Conservation (phyloP, 2,797 vertebrate genomes). For the Molossus alvarezi region DNA sequence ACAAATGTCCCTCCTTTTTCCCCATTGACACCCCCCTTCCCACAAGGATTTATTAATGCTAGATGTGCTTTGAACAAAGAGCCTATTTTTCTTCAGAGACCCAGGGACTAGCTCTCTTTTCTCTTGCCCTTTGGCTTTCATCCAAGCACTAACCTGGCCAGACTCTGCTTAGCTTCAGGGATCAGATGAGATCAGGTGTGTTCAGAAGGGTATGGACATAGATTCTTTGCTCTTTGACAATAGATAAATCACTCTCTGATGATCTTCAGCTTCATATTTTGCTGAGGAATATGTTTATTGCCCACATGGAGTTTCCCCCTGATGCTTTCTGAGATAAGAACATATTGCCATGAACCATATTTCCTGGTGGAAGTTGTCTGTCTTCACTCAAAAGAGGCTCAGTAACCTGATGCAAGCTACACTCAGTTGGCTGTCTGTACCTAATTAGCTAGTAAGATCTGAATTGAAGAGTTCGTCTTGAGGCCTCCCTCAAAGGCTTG, state of each 20-base stretch:
- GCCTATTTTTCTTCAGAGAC: background rate
- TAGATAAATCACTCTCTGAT: background rate
- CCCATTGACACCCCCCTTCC: too few species aligned
- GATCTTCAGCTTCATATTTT: background rate
- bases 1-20: too few species aligned
- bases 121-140: background rate
- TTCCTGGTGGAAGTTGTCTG: background rate
- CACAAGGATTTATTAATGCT: background rate
- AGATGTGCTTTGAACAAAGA: slow-evolving; percentile 10
- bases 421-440: slow-evolving; percentile 23
- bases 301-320: background rate
- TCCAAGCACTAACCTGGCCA: background rate
- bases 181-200: background rate
- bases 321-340: slow-evolving; percentile 38
- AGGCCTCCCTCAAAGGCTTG: slow-evolving; percentile 8
- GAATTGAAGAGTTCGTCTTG: slow-evolving; percentile 60
- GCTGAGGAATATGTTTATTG: slow-evolving; percentile 6
- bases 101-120: background rate
- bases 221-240: background rate
- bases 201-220: background rate
- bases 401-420: background rate
- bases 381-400: slow-evolving; percentile 3
- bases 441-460: background rate
- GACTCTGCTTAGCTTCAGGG: background rate
- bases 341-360: background rate